phyloP scores from a whole-genome alignment of 2,113 vertebrate species.

The Charadrius vociferus region DNA sequence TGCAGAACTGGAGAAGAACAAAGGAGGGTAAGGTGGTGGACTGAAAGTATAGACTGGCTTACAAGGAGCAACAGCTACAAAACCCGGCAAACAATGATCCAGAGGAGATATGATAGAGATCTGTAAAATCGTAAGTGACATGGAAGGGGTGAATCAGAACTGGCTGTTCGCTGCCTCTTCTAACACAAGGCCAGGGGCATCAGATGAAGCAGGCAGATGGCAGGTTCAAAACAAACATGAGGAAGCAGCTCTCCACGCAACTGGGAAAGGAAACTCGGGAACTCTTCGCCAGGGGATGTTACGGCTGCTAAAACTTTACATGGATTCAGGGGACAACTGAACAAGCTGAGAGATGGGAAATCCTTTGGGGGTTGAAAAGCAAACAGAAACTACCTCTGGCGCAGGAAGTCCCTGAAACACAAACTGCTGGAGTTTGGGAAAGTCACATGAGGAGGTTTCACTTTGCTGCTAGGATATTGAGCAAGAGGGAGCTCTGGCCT shows the following conservation, averaged over 20 bases:
- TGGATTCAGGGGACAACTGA: constrained; percentile 43
- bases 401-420: constrained; percentile 30
- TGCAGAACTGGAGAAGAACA: not conserved
- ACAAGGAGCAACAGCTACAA: not conserved
- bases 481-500: not conserved
- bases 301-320: constrained; percentile 17
- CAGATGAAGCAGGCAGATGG: constrained; percentile 45
- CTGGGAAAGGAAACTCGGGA: constrained; percentile 45
- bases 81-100: not conserved
- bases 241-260: constrained; percentile 25
- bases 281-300: not conserved
- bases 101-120: not conserved
- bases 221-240: constrained; percentile 39
- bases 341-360: constrained; percentile 24
- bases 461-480: not conserved
- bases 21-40: not conserved
- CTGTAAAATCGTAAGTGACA: not conserved
- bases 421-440: constrained; percentile 5
- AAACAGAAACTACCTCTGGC: constrained; percentile 38
- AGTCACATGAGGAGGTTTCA: not conserved
- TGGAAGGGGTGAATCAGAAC: constrained; percentile 37
- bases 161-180: not conserved
- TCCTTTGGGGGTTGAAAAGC: constrained; percentile 13
- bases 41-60: not conserved
- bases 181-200: constrained; percentile 2